Conservation (phyloP, 2,113 vertebrate genomes). For the Helogale parvula region DNA sequence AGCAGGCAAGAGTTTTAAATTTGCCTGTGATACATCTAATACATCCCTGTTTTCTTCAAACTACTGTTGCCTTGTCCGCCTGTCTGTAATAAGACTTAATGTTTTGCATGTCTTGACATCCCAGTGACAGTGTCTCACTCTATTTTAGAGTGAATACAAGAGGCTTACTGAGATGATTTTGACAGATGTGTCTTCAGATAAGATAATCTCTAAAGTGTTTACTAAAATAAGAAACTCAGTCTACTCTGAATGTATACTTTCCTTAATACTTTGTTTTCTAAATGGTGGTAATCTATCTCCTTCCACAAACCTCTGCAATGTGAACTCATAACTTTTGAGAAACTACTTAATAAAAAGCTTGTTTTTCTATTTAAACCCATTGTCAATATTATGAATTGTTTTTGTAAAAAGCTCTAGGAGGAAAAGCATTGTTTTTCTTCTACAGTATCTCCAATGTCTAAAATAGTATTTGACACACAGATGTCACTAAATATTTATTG, state of each 20-base stretch:
- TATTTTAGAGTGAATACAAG: constrained; percentile 21
- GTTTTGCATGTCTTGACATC: not conserved
- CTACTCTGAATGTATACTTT: not conserved
- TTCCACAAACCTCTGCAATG: not conserved
- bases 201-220: constrained; percentile 30
- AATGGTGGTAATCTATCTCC: constrained; percentile 3
- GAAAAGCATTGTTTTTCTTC: not conserved
- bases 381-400: constrained; percentile 9
- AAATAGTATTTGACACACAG: constrained; percentile 18
- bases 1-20: not conserved
- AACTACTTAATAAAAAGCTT: constrained; percentile 1
- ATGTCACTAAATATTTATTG: constrained; percentile 21
- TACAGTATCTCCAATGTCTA: not conserved
- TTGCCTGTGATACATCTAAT: not conserved
- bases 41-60: constrained; percentile 33
- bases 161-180: constrained; percentile 11
- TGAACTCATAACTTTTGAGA: constrained; percentile 43
- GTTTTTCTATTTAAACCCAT: constrained; percentile 45
- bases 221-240: constrained; percentile 44
- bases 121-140: not conserved
- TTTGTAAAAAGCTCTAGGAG: not conserved
- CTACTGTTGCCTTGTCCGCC: not conserved
- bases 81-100: constrained; percentile 37
- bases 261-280: not conserved
- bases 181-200: not conserved